Percentiles rank a stretch among this genome's conserved stretches.
Evolutionary conservation across 2,113 vertebrate species (phyloP).

Genomic region (Megalops atlanticus): DNA sequence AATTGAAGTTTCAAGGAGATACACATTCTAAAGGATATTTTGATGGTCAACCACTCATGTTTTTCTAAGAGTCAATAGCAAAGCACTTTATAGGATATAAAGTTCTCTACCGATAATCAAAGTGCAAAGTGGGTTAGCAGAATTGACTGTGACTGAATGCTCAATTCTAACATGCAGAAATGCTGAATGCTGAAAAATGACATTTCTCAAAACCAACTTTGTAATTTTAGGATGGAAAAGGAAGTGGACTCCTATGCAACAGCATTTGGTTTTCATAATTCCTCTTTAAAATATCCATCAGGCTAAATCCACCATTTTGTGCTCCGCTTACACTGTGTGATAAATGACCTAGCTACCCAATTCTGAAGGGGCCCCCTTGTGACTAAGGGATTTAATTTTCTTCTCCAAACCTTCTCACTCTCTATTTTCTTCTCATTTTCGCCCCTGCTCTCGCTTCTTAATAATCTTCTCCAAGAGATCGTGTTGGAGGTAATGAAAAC

Average conservation of each 20-base stretch:
- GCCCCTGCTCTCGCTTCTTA: conserved; percentile 23
- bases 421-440: conserved; percentile 35
- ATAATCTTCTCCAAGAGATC: neutral
- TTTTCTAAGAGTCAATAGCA: neutral
- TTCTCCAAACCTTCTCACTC: conserved; percentile 56
- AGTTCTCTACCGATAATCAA: neutral
- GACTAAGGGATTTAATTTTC: conserved; percentile 63
- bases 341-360: conserved; percentile 47
- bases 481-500: neutral
- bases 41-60: neutral
- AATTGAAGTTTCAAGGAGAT: neutral
- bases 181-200: neutral
- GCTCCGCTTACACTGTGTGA: conserved; percentile 39
- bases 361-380: conserved; percentile 47
- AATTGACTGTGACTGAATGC: neutral
- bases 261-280: conserved; percentile 20
- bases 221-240: neutral
- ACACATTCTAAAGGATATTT: neutral
- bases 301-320: conserved; percentile 19
- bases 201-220: neutral
- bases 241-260: neutral
- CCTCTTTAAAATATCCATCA: conserved; percentile 12
- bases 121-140: neutral
- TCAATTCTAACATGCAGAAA: neutral
- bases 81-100: neutral